Conservation (phyloP, 2,113 vertebrate genomes). For the Pyxicephalus adspersus region DNA sequence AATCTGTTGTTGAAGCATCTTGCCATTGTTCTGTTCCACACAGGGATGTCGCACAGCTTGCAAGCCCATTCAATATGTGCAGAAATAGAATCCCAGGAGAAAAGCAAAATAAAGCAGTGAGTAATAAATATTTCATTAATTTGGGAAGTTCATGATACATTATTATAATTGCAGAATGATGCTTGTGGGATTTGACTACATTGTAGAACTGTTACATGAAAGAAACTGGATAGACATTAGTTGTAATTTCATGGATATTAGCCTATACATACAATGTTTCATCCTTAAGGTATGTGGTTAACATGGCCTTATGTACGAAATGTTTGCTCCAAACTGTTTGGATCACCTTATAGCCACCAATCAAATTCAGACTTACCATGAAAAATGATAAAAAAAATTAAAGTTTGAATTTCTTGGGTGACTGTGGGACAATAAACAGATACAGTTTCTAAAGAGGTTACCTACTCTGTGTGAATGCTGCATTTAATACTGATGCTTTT, state of each 20-base stretch:
- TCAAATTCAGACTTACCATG: too few relatives aligned
- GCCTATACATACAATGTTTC: too few relatives aligned
- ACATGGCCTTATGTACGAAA: too few relatives aligned
- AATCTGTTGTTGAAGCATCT: not conserved
- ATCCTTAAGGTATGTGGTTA: too few relatives aligned
- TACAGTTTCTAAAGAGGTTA: too few relatives aligned
- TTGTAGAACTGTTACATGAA: not conserved
- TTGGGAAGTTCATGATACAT: conserved; percentile 6
- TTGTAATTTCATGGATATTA: not conserved
- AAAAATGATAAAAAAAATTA: too few relatives aligned
- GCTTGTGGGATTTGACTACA: not conserved
- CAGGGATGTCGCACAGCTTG: not conserved
- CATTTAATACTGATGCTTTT: too few relatives aligned
- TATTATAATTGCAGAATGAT: conserved; percentile 30
- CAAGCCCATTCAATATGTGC: not conserved
- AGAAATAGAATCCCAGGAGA: conserved; percentile 5
- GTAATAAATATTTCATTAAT: conserved; percentile 42
- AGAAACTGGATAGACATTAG: not conserved
- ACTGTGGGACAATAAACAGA: too few relatives aligned
- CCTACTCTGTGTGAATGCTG: too few relatives aligned
- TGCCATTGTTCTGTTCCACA: not conserved
- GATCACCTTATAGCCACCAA: too few relatives aligned
- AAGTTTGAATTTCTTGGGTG: too few relatives aligned
- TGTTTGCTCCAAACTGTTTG: too few relatives aligned
- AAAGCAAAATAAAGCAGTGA: conserved; percentile 13